Evolutionary conservation across 2,797 vertebrate species (phyloP).

Genomic region (Sphaeramia orbicularis): DNA sequence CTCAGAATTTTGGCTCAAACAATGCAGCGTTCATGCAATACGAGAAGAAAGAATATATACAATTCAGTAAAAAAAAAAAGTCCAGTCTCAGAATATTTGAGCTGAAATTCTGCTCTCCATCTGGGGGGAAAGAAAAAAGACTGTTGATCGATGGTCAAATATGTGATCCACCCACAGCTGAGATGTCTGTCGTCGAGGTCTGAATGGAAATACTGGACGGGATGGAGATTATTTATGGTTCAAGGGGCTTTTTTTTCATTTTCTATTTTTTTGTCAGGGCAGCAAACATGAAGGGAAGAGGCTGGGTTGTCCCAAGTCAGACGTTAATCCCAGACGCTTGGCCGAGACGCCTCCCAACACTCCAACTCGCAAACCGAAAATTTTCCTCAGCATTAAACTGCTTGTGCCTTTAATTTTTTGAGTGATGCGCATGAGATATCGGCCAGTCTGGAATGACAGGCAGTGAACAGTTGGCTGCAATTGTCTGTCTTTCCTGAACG

Average conservation of each 20-base stretch:
- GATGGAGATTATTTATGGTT: conserved; percentile 43
- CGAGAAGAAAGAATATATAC: conserved; percentile 7
- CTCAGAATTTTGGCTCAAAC: conserved; percentile 26
- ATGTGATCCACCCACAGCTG: conserved; percentile 26
- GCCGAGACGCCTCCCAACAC: conserved; percentile 14
- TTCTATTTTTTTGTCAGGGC: conserved; percentile 19
- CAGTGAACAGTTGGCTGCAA: conserved; percentile 6
- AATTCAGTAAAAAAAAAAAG: neutral
- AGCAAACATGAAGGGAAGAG: conserved; percentile 26
- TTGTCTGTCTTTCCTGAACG: conserved; percentile 18
- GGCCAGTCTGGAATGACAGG: neutral
- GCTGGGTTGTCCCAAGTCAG: conserved; percentile 30
- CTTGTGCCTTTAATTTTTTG: conserved; percentile 1
- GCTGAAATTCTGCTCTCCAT: conserved; percentile 5
- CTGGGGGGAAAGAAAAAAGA: conserved; percentile 54
- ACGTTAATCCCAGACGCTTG: conserved; percentile 60
- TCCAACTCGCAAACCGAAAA: conserved; percentile 2
- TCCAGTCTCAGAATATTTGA: neutral
- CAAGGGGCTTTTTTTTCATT: conserved; percentile 10
- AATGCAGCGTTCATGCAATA: conserved; percentile 18
- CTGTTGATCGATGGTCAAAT: conserved; percentile 42
- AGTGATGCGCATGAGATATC: neutral
- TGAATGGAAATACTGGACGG: conserved; percentile 46
- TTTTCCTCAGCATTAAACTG: neutral
- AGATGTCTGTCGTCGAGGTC: conserved; percentile 24